These are phyloP conservation scores for Pantherophis guttatus DNA, from an alignment of 2,113 vertebrate genomes.

Conservation along the genomic window DNA sequence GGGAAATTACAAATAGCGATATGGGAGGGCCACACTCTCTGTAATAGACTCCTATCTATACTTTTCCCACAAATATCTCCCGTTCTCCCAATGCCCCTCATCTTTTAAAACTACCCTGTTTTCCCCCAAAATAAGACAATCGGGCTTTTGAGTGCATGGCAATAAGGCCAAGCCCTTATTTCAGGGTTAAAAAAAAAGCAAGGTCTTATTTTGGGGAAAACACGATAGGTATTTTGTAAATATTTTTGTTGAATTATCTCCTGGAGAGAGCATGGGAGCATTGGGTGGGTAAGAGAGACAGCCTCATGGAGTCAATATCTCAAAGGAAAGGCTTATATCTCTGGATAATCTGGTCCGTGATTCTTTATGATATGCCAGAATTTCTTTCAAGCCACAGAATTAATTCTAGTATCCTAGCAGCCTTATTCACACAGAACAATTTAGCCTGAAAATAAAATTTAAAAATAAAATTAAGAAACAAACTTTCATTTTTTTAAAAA, in stretches of 20 bases:
- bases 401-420: neutral
- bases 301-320: neutral
- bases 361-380: neutral
- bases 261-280: neutral
- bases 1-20: neutral
- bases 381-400: neutral
- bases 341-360: neutral
- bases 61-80: neutral
- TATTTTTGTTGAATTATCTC: neutral
- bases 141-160: too few species aligned
- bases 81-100: neutral
- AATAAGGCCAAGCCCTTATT: too few species aligned
- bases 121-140: too few species aligned
- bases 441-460: neutral
- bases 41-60: neutral
- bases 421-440: neutral
- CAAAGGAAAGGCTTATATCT: neutral
- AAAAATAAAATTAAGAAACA: neutral
- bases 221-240: neutral
- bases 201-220: too few species aligned
- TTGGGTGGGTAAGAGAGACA: too few species aligned
- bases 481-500: neutral
- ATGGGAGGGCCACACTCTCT: neutral
- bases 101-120: neutral
- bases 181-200: too few species aligned